phyloP scores from a whole-genome alignment of 1,140 invertebrate genomes.

The Hormaphis cornu region DNA sequence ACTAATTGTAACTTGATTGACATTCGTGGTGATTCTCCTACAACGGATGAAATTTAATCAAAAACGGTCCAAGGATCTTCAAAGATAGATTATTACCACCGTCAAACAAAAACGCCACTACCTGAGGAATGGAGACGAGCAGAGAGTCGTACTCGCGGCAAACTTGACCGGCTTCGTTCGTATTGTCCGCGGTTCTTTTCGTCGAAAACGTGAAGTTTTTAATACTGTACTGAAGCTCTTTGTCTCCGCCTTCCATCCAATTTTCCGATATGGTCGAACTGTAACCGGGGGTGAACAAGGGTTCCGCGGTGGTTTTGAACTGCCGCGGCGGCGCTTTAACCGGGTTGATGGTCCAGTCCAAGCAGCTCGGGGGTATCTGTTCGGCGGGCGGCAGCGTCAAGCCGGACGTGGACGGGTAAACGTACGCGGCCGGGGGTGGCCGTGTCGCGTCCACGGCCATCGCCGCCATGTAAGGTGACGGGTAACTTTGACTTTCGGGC shows the following conservation, averaged over 20 bases:
- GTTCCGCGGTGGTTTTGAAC: conserved; percentile 7
- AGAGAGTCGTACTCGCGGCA: conserved; percentile 8
- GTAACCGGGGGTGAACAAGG: not conserved
- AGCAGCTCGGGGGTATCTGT: not conserved
- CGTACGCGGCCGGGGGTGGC: not conserved
- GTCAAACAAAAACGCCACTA: too few relatives aligned
- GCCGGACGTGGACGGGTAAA: not conserved
- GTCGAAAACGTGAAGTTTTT: conserved; percentile 22
- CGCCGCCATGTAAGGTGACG: not conserved
- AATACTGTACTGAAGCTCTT: conserved; percentile 18
- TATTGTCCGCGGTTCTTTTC: not conserved
- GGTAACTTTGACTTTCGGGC: not conserved
- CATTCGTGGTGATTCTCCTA: too few relatives aligned
- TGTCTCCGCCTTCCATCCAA: conserved; percentile 5
- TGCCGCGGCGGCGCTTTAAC: not conserved
- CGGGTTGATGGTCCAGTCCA: conserved; percentile 17
- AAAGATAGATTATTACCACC: too few relatives aligned
- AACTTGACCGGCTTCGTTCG: not conserved
- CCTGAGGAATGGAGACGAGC: conserved; percentile 13
- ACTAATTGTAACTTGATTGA: too few relatives aligned
- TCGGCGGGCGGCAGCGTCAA: not conserved
- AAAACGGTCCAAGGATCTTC: too few relatives aligned
- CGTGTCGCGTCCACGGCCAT: not conserved
- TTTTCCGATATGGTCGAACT: conserved; percentile 17
- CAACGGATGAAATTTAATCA: too few relatives aligned